These are phyloP conservation scores for Antheraea pernyi DNA, from an alignment of 1,140 invertebrate species.

Conservation along the genomic window DNA sequence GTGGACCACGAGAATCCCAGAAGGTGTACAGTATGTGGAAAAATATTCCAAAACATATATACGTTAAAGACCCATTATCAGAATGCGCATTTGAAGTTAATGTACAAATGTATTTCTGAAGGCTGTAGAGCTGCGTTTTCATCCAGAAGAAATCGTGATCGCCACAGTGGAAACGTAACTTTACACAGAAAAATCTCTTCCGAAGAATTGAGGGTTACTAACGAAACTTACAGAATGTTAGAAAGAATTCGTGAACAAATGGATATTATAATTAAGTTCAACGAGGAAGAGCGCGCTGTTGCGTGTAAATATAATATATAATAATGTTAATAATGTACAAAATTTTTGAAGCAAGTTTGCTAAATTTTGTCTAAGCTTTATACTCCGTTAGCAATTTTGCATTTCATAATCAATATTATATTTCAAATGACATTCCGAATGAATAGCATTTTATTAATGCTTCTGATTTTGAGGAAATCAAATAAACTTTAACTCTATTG, in stretches of 20 bases:
- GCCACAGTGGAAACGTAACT: slow-evolving; percentile 95
- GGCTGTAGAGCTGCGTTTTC: slow-evolving; percentile 98
- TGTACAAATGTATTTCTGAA: slow-evolving; percentile 97
- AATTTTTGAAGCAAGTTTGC: slow-evolving; percentile 16
- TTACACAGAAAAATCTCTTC: slow-evolving; percentile 93
- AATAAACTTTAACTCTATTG: too few species aligned
- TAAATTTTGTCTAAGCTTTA: neutral
- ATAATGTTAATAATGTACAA: slow-evolving; percentile 48
- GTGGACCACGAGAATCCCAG: slow-evolving; percentile 88
- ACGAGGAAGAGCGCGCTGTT: slow-evolving; percentile 86
- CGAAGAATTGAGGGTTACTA: slow-evolving; percentile 51
- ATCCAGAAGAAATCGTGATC: slow-evolving; percentile 95
- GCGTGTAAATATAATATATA: slow-evolving; percentile 7
- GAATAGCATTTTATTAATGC: neutral
- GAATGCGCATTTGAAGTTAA: slow-evolving; percentile 96
- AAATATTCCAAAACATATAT: slow-evolving; percentile 96
- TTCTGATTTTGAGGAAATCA: neutral
- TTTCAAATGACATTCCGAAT: neutral
- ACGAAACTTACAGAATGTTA: slow-evolving; percentile 59
- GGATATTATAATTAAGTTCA: slow-evolving; percentile 86
- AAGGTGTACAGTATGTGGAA: slow-evolving; percentile 94
- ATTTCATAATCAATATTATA: neutral
- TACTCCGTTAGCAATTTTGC: neutral
- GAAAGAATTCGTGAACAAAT: slow-evolving; percentile 83
- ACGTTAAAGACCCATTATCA: slow-evolving; percentile 97